These are phyloP conservation scores for Neomicropteryx cornuta DNA, from an alignment of 1,140 invertebrate species.

Conservation along the genomic window DNA sequence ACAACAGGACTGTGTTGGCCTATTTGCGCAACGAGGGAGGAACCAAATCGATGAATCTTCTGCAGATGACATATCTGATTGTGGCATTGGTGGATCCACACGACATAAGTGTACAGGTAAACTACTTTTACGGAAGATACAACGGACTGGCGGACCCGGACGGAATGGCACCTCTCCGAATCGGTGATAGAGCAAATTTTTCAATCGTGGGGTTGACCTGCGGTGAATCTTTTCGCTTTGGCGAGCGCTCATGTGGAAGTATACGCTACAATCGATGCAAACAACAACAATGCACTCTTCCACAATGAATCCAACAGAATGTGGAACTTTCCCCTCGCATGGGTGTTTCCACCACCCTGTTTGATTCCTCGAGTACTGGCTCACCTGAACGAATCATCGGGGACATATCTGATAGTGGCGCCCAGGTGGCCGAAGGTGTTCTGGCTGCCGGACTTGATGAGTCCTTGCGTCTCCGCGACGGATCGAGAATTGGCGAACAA, in stretches of 20 bases:
- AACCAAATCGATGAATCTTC: constrained; percentile 14
- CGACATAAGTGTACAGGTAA: constrained; percentile 10
- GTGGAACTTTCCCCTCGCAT: constrained; percentile 17
- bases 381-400: constrained; percentile 15
- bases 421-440: constrained; percentile 9
- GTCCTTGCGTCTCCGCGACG: not conserved
- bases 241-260: constrained; percentile 11
- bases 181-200: constrained; percentile 13
- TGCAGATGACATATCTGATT: constrained; percentile 14
- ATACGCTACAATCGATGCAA: constrained; percentile 14
- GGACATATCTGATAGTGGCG: constrained; percentile 6
- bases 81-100: constrained; percentile 13
- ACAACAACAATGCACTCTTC: constrained; percentile 14
- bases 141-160: constrained; percentile 4
- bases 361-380: constrained; percentile 15
- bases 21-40: constrained; percentile 19
- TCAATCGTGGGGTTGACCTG: constrained; percentile 13
- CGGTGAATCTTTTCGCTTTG: constrained; percentile 19
- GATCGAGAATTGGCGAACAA: not conserved
- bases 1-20: constrained; percentile 16
- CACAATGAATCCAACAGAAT: constrained; percentile 16
- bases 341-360: constrained; percentile 19
- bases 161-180: constrained; percentile 17
- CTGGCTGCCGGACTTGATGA: constrained; percentile 11
- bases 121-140: constrained; percentile 8